Evolutionary conservation across 1,140 invertebrate species (phyloP).

Genomic region (Delia radicum): DNA sequence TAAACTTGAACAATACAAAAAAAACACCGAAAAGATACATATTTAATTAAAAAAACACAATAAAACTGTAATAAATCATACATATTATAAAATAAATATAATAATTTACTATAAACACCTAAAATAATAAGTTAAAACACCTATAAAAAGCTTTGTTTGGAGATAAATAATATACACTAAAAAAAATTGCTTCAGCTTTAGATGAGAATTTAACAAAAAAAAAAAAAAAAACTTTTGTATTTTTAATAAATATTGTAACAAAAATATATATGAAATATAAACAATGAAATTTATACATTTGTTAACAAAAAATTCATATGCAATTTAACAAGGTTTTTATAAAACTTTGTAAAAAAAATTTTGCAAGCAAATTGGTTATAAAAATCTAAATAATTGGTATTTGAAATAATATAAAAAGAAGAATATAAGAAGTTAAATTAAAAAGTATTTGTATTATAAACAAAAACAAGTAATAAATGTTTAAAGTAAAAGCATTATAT

Average conservation of each 20-base stretch:
- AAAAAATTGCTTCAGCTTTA: conserved; percentile 12
- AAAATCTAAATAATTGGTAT: neutral
- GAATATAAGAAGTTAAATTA: neutral
- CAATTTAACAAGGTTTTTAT: neutral
- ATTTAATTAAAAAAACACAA: conserved; percentile 6
- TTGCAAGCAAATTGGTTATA: neutral
- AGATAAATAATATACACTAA: neutral
- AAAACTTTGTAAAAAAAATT: neutral
- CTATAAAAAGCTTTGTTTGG: conserved; percentile 11
- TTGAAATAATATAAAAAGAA: neutral
- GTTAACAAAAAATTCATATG: neutral
- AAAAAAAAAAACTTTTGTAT: neutral
- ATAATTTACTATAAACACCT: conserved; percentile 1
- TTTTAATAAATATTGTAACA: conserved; percentile 3
- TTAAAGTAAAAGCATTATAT: neutral
- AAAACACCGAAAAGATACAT: conserved; percentile 23
- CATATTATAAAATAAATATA: neutral
- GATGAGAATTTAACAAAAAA: neutral
- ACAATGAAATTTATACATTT: neutral
- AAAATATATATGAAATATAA: neutral
- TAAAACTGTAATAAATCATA: conserved; percentile 24
- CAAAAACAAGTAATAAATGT: neutral
- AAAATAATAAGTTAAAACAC: conserved; percentile 12
- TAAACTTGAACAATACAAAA: conserved; percentile 24
- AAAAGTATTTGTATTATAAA: neutral